A percentile compares a stretch with the other conserved stretches of the same genome.
Conservation (phyloP, 2,888 invertebrate genomes). For the Graphium colonna region DNA sequence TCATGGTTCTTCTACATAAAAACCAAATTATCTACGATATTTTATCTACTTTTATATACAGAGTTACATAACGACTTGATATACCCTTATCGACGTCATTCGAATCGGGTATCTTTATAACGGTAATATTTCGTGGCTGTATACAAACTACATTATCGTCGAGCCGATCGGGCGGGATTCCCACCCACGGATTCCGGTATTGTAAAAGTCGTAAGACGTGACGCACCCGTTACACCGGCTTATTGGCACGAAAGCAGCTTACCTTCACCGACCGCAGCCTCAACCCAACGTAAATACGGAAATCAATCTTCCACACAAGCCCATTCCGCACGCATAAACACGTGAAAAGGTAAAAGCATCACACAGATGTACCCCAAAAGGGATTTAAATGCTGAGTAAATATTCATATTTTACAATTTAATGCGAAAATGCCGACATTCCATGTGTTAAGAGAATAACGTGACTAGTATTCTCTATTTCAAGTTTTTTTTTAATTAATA, state of each 20-base stretch:
- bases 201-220: constrained; percentile 38
- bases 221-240: constrained; percentile 40
- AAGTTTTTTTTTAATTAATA: too few relatives aligned
- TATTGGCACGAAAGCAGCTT: constrained; percentile 57
- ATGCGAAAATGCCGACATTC: too few relatives aligned
- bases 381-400: too few relatives aligned
- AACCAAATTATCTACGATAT: too few relatives aligned
- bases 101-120: neutral
- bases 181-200: constrained; percentile 42
- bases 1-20: too few relatives aligned
- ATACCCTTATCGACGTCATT: neutral
- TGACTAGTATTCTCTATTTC: too few relatives aligned
- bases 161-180: constrained; percentile 33
- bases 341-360: constrained; percentile 1
- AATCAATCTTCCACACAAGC: constrained; percentile 17
- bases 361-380: too few relatives aligned
- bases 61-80: too few relatives aligned
- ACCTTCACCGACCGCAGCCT: constrained; percentile 54
- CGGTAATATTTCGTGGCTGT: neutral
- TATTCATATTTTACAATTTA: too few relatives aligned
- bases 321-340: constrained; percentile 12
- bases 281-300: constrained; percentile 42
- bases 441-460: too few relatives aligned
- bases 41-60: too few relatives aligned
- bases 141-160: neutral